Evolutionary conservation across 2,113 vertebrate species (phyloP), one percentile per base, ranked within the genome.

Genomic region (Baryphthengus martii): DNA sequence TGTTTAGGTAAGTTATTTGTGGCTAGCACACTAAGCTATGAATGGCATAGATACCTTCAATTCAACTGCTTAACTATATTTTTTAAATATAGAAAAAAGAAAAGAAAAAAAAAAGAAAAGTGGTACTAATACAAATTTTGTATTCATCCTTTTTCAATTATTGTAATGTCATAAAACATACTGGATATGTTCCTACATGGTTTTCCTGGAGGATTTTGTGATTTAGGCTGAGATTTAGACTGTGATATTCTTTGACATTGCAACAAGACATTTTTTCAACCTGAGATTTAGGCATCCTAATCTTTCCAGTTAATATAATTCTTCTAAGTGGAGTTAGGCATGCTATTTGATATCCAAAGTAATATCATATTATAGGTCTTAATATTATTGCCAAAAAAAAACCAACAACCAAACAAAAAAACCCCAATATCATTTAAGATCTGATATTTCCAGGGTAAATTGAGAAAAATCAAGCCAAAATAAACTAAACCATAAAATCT

Each of bases 21-120:
- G 4, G 25, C 39, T 23, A 75, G 6, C 6, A 33, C 7, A 49
- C 23, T 71, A 31, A 66, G 19, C 20, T 3, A 61, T 42, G 2
- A 10, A 6, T 56, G 17, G 2, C 10, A 53, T 4, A 77, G 16
- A 44, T 26, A 10, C 0, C 6, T 15, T 10, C 20, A 53, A 33
- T 14, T 72, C 16, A 56, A 42, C 17, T 50, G 10, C 26, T 85
- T 74, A 73, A 89, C 59, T 37, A 37, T 26, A 11, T 11, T 78
- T 61, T 78, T 37, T 18, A 72, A 78, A 24, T 16, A 5, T 4
- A 13, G 9, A 19, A 4, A 2, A 19, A 4, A 2, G 45, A 61
- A 20, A 23, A 10, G 3, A 39, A 1, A 10, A 3, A n/a, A 65
- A 62, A 0, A 8, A 13, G 3, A n/a, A 40, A 74, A 74, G 42